Base-by-base conservation (phyloP, 2,888 invertebrate species). In the Odiellus spinosus region DNA sequence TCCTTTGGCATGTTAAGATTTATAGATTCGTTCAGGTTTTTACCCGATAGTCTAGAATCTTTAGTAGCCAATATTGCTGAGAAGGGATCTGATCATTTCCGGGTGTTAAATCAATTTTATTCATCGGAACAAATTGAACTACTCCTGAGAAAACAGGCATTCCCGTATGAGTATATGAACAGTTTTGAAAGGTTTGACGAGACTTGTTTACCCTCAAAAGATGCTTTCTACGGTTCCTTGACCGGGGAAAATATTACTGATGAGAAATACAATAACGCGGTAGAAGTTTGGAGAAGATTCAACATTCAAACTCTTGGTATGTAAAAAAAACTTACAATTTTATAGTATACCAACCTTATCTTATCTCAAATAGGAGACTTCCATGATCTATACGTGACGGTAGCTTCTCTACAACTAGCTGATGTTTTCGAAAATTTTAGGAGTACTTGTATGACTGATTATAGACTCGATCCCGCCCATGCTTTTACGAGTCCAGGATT, bases 201-300 rank as follows among this genome's bases (percentile, higher is more conserved):
- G 45, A 53, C 53, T 10, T 12, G n/a, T 42, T 49, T 60, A 3
- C 55, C 51, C 45, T 33, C 47, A 19, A 53, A 20, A 20, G 6
- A 34, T 8, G 19, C 15, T 8, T 58, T 57, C 6, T 42, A 26
- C 8, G 26, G 15, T 47, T 12, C 32, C 52, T 17, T 48, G 10
- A 45, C 12, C n/a, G 42, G 12, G 26, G 44, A 39, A 45, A 14
- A 41, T 35, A 50, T 57, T 38, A 44, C 53, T 2, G 44, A 52
- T 2, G 49, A 52, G 10, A 57, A 59, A 38, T 60, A 59, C 40
- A 15, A 41, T 6, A 51, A 55, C 45, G 58, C 55, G 2, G 42
- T 50, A 36, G 39, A 43, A 42, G 53, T 59, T 5, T 60, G 54
- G 55, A 40, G 51, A 3, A 12, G 18, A 8, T 56, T 58, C 35